Evolutionary conservation across 2,888 invertebrate genomes (phyloP), one percentile per base, ranked within the genome.

Genomic region (Neoaliturus tenellus): DNA sequence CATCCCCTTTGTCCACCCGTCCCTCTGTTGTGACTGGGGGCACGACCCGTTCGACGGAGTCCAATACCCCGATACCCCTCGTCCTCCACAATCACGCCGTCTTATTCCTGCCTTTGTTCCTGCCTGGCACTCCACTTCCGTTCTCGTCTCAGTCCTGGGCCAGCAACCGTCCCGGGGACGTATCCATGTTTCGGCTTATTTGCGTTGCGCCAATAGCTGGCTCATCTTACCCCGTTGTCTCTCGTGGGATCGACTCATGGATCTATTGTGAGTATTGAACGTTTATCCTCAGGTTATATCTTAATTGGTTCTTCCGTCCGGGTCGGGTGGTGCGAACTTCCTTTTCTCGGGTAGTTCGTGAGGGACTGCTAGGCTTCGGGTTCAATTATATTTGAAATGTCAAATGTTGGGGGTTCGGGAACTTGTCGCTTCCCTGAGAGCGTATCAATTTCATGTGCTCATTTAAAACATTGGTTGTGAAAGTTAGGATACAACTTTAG

Each of bases 11-110:
- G 44, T 44, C 4, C 71, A 3, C 3, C 12, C 48, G 62, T 44
- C 20, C n/a, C n/a, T 23, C 20, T 75, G 75, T 75, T 75, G 23
- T 75, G 75, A 75, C 75, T 75, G 48, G 6, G 14, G 48, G 25
- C 75, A 39, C 69, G 20, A 35, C 69, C 69, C 23, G 33, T 14
- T 71, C 71, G 71, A 71, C 71, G 55, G n/a, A n/a, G 8, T 71
- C 41, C 75, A 44, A 75, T 44, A 75, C 8, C 23, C n/a, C n/a
- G n/a, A n/a, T n/a, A n/a, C n/a, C n/a, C n/a, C n/a, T n/a, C 48
- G 75, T 75, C 75, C n/a, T 28, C 75, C 28, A n/a, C 75, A 75
- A 75, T 75, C 75, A 75, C 44, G 25, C 23, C 48, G 44, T 75
- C 75, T 75, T 75, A 75, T 75, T 75, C 48, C 48, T 44, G 8